Evolutionary conservation across 1,140 invertebrate genomes (phyloP).

Genomic region (Tetramorium parvispinum): DNA sequence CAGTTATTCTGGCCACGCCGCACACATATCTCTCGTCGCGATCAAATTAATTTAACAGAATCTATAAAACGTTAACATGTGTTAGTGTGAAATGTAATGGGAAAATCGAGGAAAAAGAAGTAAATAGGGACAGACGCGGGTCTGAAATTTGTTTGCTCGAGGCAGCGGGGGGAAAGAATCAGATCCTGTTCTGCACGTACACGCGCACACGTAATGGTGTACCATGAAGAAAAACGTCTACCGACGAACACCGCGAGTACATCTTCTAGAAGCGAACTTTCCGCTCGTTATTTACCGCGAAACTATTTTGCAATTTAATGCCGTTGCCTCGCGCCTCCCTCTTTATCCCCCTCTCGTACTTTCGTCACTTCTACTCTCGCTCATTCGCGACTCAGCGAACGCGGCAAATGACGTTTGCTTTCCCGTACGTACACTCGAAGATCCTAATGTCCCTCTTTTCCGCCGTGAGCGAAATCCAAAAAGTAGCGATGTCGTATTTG

Average conservation of each 20-base stretch:
- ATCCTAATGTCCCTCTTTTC: conserved; percentile 4
- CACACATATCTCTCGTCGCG: background rate
- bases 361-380: conserved; percentile 32
- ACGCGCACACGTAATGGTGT: conserved; percentile 5
- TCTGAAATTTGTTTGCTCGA: conserved; percentile 54
- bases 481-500: background rate
- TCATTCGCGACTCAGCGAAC: background rate
- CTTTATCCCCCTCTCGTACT: background rate
- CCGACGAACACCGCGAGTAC: conserved; percentile 52
- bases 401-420: conserved; percentile 48
- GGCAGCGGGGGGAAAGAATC: background rate
- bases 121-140: background rate
- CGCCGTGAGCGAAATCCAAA: conserved; percentile 10
- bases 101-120: conserved; percentile 17
- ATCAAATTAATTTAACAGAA: conserved; percentile 52
- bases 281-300: conserved; percentile 77
- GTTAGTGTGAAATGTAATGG: conserved; percentile 22
- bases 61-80: conserved; percentile 21
- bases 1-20: background rate
- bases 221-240: conserved; percentile 54
- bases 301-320: conserved; percentile 80
- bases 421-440: background rate
- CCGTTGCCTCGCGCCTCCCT: background rate
- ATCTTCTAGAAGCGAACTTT: conserved; percentile 71
- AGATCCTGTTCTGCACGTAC: background rate